Base-by-base conservation (phyloP, 2,797 vertebrate genomes). In the Enoplosus armatus region DNA sequence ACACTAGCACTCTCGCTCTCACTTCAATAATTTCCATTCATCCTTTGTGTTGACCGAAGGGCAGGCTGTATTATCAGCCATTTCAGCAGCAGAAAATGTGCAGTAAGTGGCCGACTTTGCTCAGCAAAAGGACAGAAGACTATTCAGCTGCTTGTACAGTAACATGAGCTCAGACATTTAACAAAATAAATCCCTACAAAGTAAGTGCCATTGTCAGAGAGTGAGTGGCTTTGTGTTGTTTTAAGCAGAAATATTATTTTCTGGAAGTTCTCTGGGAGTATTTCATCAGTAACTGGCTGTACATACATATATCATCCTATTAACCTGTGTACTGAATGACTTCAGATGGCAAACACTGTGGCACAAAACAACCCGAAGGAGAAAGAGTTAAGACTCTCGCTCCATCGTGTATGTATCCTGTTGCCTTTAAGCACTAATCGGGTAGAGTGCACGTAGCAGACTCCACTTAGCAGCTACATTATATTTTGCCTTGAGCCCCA, bases 21-120 rank as follows among this genome's bases (percentile, higher is more conserved):
- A 9, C 14, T 62, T 71, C 55, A 58, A 48, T 62, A 26, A 31
- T 72, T 22, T 20, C 54, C n/a, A 20, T 69, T 72, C 60, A 67
- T 77, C 47, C 24, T 78, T 35, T 55, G 61, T 64, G 51, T 59
- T 48, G 62, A 63, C 55, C 5, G 33, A 33, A 67, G 62, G 33
- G 39, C 48, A 50, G 61, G 8, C 29, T 37, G 62, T 33, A 15
- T 62, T 47, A 45, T 37, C 15, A 54, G 35, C 24, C 27, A 18
- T 18, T 20, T 56, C 55, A 41, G 58, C 63, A 3, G 68, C 58
- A 58, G 39, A 31, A 27, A 73, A 55, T 11, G 22, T 18, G 55
- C 39, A 53, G 14, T 14, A 50, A 59, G 22, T 61, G 45, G 45
- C 39, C 24, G 67, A 43, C 33, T 53, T 22, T 63, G 60, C 43